Base-by-base conservation (phyloP, 1,140 invertebrate species). In the Pseudomyrmex pallidus region DNA sequence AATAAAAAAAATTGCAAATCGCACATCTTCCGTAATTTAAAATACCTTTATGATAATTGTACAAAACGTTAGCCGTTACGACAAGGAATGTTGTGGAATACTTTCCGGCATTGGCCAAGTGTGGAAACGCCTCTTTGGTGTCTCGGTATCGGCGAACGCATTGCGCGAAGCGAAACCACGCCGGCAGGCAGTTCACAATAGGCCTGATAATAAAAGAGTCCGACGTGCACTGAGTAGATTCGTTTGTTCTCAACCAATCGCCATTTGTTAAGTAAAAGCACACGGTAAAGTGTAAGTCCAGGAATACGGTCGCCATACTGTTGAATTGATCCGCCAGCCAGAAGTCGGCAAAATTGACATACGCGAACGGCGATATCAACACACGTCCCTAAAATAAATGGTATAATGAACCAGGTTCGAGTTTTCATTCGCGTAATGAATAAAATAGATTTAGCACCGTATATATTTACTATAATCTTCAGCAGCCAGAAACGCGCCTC, bases 301-400 rank as follows among this genome's bases (percentile, higher is more conserved):
- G 94, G 74, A 99, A 96, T 1, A 98, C 97, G 0, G 97, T 97
- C 0, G 96, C 97, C 61, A 99, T 95, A 84, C 98, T 99, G 92
- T 99, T 99, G 86, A 99, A 95, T 93, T 99, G 99, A 95, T 99
- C 99, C 48, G 98, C 99, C 88, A 99, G 96, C 99, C 99, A 99
- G 96, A 99, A 99, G 95, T 99, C 99, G 46, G 99, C 98, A 94
- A 99, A 99, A 62, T 97, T 96, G 5, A 99, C 99, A 90, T 98
- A 98, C 85, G 98, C 97, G 91, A 99, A 99, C 56, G 99, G 99
- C 0, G 99, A 98, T 17, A 97, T 96, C 59, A 99, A 85, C 50
- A 99, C 97, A 74, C 98, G 95, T 85, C 96, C 97, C 98, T 97
- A 90, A 85, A 95, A 83, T 20, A 88, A 68, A n/a, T n/a, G 63